Percentiles rank a stretch among this genome's conserved stretches.
phyloP scores from a whole-genome alignment of 2,113 vertebrate species.

The Columba livia region DNA sequence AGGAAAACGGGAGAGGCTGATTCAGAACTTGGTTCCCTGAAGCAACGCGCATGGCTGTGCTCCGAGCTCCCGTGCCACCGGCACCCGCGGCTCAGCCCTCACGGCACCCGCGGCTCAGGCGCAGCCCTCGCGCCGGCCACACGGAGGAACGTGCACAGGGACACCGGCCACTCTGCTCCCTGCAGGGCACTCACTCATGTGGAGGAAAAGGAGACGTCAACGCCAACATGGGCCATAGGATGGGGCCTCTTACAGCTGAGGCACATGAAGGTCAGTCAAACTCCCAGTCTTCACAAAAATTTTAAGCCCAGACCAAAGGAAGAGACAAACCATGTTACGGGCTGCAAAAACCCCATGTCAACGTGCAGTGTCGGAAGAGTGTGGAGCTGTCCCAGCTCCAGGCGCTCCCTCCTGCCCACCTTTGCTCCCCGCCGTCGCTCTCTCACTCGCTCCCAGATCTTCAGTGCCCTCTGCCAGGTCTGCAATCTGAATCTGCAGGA shows the following conservation, averaged over 20 bases:
- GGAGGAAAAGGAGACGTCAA: neutral
- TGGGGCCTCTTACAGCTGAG: neutral
- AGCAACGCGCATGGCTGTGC: neutral
- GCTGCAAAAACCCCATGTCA: neutral
- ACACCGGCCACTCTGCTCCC: neutral
- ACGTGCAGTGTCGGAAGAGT: neutral
- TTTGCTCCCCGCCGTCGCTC: constrained; percentile 47
- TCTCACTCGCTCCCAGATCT: neutral
- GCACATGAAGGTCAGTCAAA: neutral
- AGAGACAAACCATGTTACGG: neutral
- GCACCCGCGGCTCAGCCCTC: too few species aligned
- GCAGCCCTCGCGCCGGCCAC: too few species aligned
- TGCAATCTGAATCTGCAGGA: constrained; percentile 25
- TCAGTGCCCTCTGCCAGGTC: constrained; percentile 15
- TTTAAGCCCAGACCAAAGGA: neutral
- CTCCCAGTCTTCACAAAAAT: neutral
- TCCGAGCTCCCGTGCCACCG: neutral
- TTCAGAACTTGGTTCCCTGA: neutral
- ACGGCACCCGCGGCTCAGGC: too few species aligned
- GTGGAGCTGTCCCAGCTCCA: neutral
- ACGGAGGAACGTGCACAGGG: neutral
- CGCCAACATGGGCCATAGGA: neutral
- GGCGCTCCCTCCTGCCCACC: constrained; percentile 15
- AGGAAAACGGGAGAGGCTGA: neutral
- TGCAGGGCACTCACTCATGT: neutral